Evolutionary conservation across 2,113 vertebrate genomes (phyloP).

Genomic region (Rhombomys opimus): DNA sequence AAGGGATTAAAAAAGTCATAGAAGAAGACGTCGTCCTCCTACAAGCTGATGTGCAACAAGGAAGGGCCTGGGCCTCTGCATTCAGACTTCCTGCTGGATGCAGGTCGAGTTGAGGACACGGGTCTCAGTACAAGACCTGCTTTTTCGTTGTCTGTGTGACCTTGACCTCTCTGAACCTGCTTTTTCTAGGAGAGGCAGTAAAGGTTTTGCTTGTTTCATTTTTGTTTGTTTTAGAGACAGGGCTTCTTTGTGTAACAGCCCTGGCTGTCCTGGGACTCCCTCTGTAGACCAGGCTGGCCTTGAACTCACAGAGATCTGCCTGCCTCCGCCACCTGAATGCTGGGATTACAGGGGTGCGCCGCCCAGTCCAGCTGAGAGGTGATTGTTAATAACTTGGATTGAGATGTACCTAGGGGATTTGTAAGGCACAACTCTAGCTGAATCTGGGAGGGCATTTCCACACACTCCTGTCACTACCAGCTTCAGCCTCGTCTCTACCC

Average conservation of each 20-base stretch:
- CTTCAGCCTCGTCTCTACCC: background rate
- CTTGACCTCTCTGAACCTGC: background rate
- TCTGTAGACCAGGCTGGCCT: background rate
- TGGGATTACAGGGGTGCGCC: background rate
- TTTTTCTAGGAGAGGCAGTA: background rate
- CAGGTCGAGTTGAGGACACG: background rate
- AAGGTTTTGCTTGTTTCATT: background rate
- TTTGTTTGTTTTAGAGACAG: background rate
- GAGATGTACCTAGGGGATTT: background rate
- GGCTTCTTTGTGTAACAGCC: background rate
- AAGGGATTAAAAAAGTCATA: constrained; percentile 34
- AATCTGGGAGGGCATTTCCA: background rate
- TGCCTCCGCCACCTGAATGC: background rate
- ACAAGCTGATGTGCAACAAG: background rate
- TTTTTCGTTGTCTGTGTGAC: background rate
- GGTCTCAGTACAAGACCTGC: background rate
- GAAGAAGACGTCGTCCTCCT: constrained; percentile 61
- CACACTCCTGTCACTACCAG: background rate
- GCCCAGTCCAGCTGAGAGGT: background rate
- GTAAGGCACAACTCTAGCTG: no score
- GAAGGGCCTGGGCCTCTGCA: background rate
- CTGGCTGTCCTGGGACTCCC: background rate
- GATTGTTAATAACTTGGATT: background rate
- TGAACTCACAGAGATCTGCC: background rate
- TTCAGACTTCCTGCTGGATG: background rate